Base-by-base conservation (phyloP, 2,113 vertebrate genomes). In the Neofelis nebulosa region DNA sequence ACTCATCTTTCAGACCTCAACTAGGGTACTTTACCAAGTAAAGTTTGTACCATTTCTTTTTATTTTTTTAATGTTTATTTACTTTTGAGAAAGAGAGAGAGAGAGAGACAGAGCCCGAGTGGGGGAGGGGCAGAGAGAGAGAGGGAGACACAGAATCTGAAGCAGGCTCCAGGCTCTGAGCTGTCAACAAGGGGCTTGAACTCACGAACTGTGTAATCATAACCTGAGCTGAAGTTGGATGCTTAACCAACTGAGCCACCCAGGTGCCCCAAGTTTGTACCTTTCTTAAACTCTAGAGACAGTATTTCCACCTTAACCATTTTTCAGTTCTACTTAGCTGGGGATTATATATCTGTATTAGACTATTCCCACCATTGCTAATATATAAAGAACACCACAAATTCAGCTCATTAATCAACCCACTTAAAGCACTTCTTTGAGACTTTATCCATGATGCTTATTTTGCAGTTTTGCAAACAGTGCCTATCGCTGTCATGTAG, bases 341-440 rank as follows among this genome's bases (percentile, higher is more conserved):
- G 55, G 33, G 9, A 69, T 83, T 89, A 18, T 83, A 19, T 31
- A 63, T 38, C 29, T 84, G 55, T 85, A 48, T 65, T 63, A 91
- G 76, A 86, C 18, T 61, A 14, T 65, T 66, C 27, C 15, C 1
- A 48, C 13, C 63, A 33, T 91, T 88, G 27, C 31, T 92, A 33
- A 25, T 81, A 74, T 29, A 48, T 74, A 88, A 97, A 66, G 36
- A 89, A 74, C 1, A 27, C 18, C 27, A 25, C 52, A 86, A 45
- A 79, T 95, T 93, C 52, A 92, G 18, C 68, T 97, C 19, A 93
- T 91, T 93, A 50, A 89, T 89, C 61, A 93, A 36, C 29, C 19
- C 50, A 50, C 31, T 57, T 25, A 88, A 29, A 96, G 52, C 19
- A 96, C 13, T 86, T 91, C 41, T 93, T 93, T 92, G 79, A 91